Base-by-base conservation (phyloP, 2,888 invertebrate species). In the Lasiommata megera region DNA sequence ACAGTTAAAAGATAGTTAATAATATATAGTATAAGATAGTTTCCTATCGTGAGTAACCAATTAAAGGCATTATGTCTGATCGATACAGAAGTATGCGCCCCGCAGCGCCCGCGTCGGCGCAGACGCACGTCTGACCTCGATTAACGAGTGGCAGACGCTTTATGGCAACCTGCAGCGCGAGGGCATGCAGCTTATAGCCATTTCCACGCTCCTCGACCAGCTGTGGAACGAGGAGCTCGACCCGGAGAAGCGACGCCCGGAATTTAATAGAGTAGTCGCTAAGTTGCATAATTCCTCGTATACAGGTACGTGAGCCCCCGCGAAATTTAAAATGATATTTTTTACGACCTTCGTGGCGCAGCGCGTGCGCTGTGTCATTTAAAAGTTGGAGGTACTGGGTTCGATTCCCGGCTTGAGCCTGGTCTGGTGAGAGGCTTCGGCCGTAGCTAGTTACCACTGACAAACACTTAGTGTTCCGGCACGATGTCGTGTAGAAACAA, bases 151-250 rank as follows among this genome's bases (percentile, higher is more conserved):
- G 96, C 88, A 92, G 34, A 72, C 76, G n/a, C 92, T 95, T 76
- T 87, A 92, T 54, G 67, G 82, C 0, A 90, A 93, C 48, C 79
- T 96, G 34, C 85, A 88, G 64, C 83, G 85, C 18, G 88, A 81
- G 57, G 89, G 84, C 0, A 78, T 93, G 47, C 84, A 85, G 62
- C 79, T 94, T 56, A 80, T 93, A n/a, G 91, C 92, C 54, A 86
- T 93, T n/a, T 91, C 84, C 0, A 96, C 96, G 70, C 84, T 97
- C 34, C 87, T 98, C 8, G 97, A 98, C 75, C 77, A 93, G 63
- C 93, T 97, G 60, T 98, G 97, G 97, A 92, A 89, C 48, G 84
- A 91, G 46, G 91, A 92, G 57, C 72, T 74, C 2, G 79, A 87
- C 50, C 75, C 76, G 0, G 67, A 64, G 31, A 72, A 73, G 8